phyloP scores from a whole-genome alignment of 1,140 invertebrate species.

The Mercenaria mercenaria region DNA sequence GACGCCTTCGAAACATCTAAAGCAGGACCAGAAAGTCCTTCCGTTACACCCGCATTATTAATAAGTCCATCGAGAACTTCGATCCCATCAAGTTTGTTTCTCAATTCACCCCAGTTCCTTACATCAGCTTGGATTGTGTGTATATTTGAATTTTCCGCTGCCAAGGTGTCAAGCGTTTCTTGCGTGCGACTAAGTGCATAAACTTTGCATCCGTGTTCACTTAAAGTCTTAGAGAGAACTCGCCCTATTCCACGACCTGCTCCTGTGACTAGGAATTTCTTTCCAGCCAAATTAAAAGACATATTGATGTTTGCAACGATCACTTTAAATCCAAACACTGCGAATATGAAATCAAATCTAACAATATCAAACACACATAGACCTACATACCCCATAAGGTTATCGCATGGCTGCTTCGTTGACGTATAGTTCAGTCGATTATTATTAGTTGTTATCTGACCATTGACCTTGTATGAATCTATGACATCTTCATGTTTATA shows the following conservation, averaged over 20 bases:
- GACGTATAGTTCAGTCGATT: too few relatives aligned
- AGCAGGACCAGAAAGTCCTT: slow-evolving; percentile 88
- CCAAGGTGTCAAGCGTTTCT: not conserved
- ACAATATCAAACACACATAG: too few relatives aligned
- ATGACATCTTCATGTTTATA: too few relatives aligned
- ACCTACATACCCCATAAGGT: too few relatives aligned
- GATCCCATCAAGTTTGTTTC: slow-evolving; percentile 87
- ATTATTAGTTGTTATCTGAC: too few relatives aligned
- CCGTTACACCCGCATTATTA: slow-evolving; percentile 86
- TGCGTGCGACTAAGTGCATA: slow-evolving; percentile 31
- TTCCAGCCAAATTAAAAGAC: not conserved
- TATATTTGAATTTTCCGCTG: slow-evolving; percentile 86
- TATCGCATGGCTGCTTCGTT: too few relatives aligned
- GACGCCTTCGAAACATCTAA: slow-evolving; percentile 89
- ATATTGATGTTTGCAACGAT: too few relatives aligned
- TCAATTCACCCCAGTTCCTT: slow-evolving; percentile 91
- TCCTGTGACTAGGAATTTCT: slow-evolving; percentile 43
- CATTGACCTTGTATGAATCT: too few relatives aligned
- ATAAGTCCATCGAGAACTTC: slow-evolving; percentile 91
- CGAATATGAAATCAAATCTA: too few relatives aligned
- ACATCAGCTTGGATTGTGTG: slow-evolving; percentile 86
- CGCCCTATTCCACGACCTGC: slow-evolving; percentile 54
- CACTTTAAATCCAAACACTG: too few relatives aligned
- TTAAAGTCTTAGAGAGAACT: not conserved
- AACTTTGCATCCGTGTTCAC: slow-evolving; percentile 22